Conservation (phyloP, 2,797 vertebrate species). For the Platyrinchus mystaceus region DNA sequence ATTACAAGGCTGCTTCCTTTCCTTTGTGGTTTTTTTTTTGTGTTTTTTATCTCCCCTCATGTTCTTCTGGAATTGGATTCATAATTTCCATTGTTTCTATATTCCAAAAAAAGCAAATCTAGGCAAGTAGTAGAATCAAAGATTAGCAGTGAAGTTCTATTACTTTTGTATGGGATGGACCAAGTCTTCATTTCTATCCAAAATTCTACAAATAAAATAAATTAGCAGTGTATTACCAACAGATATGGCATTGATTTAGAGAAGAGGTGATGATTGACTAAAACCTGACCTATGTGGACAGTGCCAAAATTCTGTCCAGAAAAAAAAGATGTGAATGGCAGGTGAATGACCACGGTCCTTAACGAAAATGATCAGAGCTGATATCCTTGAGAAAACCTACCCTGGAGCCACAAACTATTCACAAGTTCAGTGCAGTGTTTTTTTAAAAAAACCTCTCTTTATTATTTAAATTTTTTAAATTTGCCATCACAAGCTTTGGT, state of each 20-base stretch:
- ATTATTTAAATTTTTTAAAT: neutral
- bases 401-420: neutral
- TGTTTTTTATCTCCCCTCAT: neutral
- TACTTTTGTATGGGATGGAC: neutral
- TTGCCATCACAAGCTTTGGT: neutral
- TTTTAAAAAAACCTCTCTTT: neutral
- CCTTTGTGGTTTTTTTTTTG: neutral
- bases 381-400: neutral
- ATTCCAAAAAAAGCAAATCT: neutral
- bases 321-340: neutral
- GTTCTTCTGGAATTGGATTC: neutral
- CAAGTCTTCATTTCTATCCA: neutral
- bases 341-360: neutral
- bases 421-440: neutral
- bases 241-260: neutral
- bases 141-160: neutral
- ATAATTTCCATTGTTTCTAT: neutral
- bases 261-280: neutral
- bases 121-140: neutral
- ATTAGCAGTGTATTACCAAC: neutral
- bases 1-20: neutral
- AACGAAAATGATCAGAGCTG: neutral
- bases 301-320: neutral
- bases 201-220: conserved; percentile 4
- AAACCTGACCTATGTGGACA: neutral